These are phyloP conservation scores for Carollia perspicillata DNA, from an alignment of 2,113 vertebrate genomes.

Conservation along the genomic window DNA sequence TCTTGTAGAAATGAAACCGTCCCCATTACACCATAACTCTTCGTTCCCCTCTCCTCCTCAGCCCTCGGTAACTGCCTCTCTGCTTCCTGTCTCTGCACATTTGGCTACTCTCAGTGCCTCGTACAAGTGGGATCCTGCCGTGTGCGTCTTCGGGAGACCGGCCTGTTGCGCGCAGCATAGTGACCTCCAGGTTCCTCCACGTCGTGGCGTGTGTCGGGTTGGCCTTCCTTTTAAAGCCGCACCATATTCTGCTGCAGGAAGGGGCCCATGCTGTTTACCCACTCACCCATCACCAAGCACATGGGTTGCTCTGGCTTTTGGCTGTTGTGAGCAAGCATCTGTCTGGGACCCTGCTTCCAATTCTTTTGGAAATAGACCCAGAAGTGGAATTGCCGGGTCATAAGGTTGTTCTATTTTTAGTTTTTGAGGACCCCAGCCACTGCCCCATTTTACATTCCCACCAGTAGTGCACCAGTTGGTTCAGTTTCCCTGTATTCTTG, in stretches of 20 bases:
- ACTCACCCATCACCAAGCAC: fast-evolving
- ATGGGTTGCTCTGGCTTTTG: background rate
- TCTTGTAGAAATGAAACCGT: background rate
- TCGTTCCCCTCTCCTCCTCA: background rate
- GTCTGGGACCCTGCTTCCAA: background rate
- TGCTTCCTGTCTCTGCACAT: background rate
- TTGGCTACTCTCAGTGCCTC: background rate
- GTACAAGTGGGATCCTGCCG: too few relatives aligned
- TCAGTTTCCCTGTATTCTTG: background rate
- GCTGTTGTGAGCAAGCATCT: too few relatives aligned
- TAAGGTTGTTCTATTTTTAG: background rate
- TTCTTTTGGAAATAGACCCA: background rate
- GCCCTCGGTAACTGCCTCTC: too few relatives aligned
- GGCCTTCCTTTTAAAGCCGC: background rate
- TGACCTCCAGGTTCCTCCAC: background rate
- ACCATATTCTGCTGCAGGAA: fast-evolving
- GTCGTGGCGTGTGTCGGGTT: background rate
- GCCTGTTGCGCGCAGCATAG: background rate
- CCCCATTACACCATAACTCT: background rate
- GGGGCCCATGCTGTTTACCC: background rate
- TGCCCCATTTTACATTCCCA: background rate
- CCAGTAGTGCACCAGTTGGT: too few relatives aligned
- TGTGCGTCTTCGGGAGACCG: background rate
- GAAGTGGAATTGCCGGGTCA: background rate
- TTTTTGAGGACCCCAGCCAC: background rate